Percentiles rank a stretch among this genome's conserved stretches.
Evolutionary conservation across 2,888 invertebrate genomes (phyloP).

Genomic region (Parnassius orleans): DNA sequence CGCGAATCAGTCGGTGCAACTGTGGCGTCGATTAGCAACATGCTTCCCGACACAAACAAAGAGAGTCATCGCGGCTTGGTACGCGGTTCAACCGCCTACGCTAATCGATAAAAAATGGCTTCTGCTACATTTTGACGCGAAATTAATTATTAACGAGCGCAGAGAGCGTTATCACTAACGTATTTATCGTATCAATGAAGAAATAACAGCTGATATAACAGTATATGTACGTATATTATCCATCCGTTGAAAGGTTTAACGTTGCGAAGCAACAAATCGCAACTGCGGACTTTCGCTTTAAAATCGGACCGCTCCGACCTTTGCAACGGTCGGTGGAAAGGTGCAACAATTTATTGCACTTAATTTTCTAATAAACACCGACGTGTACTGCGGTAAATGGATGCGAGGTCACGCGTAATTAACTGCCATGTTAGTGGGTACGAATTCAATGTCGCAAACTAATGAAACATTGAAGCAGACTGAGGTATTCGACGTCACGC

Average conservation of each 20-base stretch:
- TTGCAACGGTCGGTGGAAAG: conserved; percentile 1
- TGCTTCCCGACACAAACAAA: conserved; percentile 72
- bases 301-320: conserved; percentile 4
- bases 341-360: conserved; percentile 23
- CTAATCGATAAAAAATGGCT: conserved; percentile 64
- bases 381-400: conserved; percentile 11
- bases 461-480: background rate
- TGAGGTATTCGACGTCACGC: no score
- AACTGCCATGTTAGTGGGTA: conserved; percentile 2
- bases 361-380: conserved; percentile 21
- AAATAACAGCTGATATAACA: background rate
- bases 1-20: conserved; percentile 57
- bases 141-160: background rate
- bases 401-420: conserved; percentile 15
- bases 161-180: background rate
- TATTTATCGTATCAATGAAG: background rate
- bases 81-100: conserved; percentile 56
- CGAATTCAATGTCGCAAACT: conserved; percentile 4
- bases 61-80: conserved; percentile 76
- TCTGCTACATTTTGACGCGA: conserved; percentile 45
- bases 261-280: conserved; percentile 4
- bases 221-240: background rate
- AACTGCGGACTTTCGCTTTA: conserved; percentile 17
- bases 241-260: background rate
- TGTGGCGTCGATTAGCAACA: conserved; percentile 71